Evolutionary conservation across 1,140 invertebrate species (phyloP).

Genomic region (Probaryconus sp.): DNA sequence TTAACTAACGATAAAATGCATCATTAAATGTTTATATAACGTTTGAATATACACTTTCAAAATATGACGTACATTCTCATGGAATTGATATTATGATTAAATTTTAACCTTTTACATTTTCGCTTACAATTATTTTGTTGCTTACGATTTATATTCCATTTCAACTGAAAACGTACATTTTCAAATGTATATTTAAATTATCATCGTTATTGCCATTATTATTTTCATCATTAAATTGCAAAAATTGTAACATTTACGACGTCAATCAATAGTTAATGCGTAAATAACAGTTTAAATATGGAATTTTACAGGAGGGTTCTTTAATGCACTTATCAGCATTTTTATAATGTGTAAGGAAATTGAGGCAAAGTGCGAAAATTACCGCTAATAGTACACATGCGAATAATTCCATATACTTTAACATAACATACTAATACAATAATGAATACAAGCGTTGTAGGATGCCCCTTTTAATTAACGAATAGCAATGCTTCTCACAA

Average conservation of each 20-base stretch:
- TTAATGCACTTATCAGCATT: slow-evolving; percentile 15
- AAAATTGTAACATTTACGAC: background rate
- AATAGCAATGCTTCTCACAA: slow-evolving; percentile 24
- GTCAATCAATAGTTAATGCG: slow-evolving; percentile 8
- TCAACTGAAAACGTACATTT: too few species aligned
- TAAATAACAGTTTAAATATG: slow-evolving; percentile 5
- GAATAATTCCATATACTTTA: slow-evolving; percentile 33
- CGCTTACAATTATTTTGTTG: too few species aligned
- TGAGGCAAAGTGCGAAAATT: slow-evolving; percentile 37
- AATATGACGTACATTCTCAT: too few species aligned
- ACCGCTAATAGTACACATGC: slow-evolving; percentile 27
- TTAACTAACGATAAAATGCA: slow-evolving; percentile 16
- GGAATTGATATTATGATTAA: too few species aligned
- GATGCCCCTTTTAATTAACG: slow-evolving; percentile 35
- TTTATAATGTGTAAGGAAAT: slow-evolving; percentile 23
- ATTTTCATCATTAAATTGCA: too few species aligned
- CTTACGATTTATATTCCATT: too few species aligned
- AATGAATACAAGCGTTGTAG: slow-evolving; percentile 11
- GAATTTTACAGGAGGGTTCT: slow-evolving; percentile 1
- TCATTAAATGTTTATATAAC: too few species aligned
- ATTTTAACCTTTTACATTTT: too few species aligned
- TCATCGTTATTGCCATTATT: too few species aligned
- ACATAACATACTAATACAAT: slow-evolving; percentile 38
- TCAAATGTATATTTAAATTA: too few species aligned
- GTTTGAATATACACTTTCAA: too few species aligned